These are phyloP conservation scores for Ovis aries DNA, from an alignment of 2,113 vertebrate species.

Conservation along the genomic window ARS-UI_Ramb_v3.0 NC_056070.1:9071501-9072000, in stretches of 20 bases:
- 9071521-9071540: neutral
- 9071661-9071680: neutral
- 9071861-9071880: neutral
- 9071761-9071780: neutral
- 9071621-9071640: neutral
- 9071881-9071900: neutral
- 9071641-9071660: neutral
- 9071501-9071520: neutral
- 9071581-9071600: neutral
- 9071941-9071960: neutral
- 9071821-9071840: neutral
- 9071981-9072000: neutral
- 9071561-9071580: neutral
- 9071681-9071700: neutral
- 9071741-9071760: neutral
- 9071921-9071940: neutral
- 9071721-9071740: fast-evolving
- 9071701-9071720: neutral
- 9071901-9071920: neutral
- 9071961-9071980: neutral
- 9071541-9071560: neutral
- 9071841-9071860: neutral
- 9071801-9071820: neutral
- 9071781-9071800: neutral
- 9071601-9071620: neutral